Conservation (phyloP, 2,888 invertebrate species). For the Cephus pygmeus region DNA sequence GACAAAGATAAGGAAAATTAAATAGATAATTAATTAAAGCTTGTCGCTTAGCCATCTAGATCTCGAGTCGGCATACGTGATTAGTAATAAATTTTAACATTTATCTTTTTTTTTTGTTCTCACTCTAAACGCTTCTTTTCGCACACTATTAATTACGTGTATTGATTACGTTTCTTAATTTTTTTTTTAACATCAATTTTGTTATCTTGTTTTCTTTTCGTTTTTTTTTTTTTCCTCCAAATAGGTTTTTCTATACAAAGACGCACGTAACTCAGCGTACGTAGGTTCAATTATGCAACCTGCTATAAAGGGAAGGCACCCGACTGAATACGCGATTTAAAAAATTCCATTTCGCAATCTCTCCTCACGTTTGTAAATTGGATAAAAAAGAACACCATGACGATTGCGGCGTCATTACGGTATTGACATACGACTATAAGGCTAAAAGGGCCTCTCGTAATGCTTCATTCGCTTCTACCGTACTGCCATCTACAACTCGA, state of each 20-base stretch:
- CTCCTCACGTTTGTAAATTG: neutral
- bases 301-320: neutral
- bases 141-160: neutral
- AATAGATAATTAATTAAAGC: constrained; percentile 22
- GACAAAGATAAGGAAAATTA: constrained; percentile 11
- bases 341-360: neutral
- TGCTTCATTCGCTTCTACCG: neutral
- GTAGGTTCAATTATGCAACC: neutral
- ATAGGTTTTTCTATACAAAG: neutral
- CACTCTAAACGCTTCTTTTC: neutral
- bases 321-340: neutral
- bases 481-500: neutral
- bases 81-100: neutral
- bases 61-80: constrained; percentile 5
- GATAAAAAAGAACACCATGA: neutral
- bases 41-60: constrained; percentile 22
- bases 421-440: neutral
- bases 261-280: neutral
- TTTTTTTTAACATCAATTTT: neutral
- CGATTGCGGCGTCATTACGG: neutral
- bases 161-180: neutral
- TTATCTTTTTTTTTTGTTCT: neutral
- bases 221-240: neutral
- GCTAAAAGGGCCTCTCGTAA: neutral
- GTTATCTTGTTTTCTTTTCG: neutral